Evolutionary conservation across 1,140 invertebrate genomes (phyloP).

Genomic region (Pseudomyrmex cubaensis): DNA sequence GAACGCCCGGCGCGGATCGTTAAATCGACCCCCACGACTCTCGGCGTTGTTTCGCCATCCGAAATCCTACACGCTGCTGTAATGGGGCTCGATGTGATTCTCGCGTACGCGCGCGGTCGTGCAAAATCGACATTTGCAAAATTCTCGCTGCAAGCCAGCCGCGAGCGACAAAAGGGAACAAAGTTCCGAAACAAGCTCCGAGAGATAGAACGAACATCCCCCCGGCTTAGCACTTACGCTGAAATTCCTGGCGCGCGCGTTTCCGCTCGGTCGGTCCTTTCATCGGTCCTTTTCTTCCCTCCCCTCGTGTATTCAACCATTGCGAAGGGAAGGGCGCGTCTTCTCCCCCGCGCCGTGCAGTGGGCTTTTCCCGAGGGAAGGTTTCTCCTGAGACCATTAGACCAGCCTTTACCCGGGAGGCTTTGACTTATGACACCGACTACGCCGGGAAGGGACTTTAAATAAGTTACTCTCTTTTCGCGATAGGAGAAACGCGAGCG

Average conservation of each 20-base stretch:
- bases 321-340: neutral
- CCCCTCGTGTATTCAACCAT: slow-evolving; percentile 26
- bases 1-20: neutral
- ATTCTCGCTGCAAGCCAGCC: slow-evolving; percentile 28
- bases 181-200: slow-evolving; percentile 55
- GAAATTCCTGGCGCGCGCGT: slow-evolving; percentile 45
- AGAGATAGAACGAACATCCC: slow-evolving; percentile 23
- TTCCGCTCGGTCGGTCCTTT: slow-evolving; percentile 52
- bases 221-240: slow-evolving; percentile 60
- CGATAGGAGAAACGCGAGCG: neutral
- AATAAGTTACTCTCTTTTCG: slow-evolving; percentile 73
- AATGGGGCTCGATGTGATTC: neutral
- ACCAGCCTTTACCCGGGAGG: slow-evolving; percentile 67
- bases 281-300: slow-evolving; percentile 35
- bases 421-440: slow-evolving; percentile 74
- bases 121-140: slow-evolving; percentile 30
- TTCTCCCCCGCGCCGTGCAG: neutral
- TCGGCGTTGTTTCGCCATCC: no score
- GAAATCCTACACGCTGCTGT: neutral
- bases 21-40: neutral
- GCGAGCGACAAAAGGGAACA: neutral
- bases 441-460: slow-evolving; percentile 57
- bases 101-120: neutral
- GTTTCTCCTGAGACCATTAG: slow-evolving; percentile 73
- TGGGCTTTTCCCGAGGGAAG: slow-evolving; percentile 1